Evolutionary conservation across 1,140 invertebrate genomes (phyloP), one percentile per base, ranked within the genome.

Genomic region (Pseudomyrmex flavicornis): DNA sequence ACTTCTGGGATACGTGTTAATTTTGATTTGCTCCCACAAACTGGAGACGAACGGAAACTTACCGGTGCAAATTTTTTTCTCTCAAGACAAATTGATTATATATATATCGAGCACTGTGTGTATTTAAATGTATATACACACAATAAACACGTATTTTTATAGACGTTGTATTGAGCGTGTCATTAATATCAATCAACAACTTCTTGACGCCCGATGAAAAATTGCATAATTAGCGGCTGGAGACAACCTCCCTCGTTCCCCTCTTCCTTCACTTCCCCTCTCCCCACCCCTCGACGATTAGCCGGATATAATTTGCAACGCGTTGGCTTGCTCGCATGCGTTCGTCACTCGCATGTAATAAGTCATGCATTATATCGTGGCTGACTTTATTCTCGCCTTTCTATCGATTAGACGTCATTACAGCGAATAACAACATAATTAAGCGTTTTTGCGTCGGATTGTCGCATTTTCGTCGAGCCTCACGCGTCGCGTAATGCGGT

Each of bases 391-490:
- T 58, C 76, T 12, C 17, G 61, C 79, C 56, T 76, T 70, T 72
- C 66, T 15, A 68, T 77, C 80, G 86, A 86, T 87, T 86, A 87
- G 83, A 87, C 54, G 82, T 87, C 75, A 87, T 87, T 87, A 86
- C 54, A 61, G 79, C 86, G 85, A 72, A 73, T 87, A 87, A 87
- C 85, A 58, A 54, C 46, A 73, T 86, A 83, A 87, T 87, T 87
- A 87, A 56, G 54, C 50, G 80, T 87, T 86, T 87, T 87, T 87
- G 72, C 72, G 10, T 48, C 80, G 62, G n/a, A 46, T 73, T 12
- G 61, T 15, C 13, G 52, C 52, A 66, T 65, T 75, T 56, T 75
- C 70, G 56, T 80, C 7, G 17, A 9, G 17, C 26, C 46, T 74
- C 35, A 5, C 35, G 44, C 7, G 26, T 58, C 44, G 17, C 12